These are phyloP conservation scores for Margarornis squamiger DNA, from an alignment of 2,797 vertebrate genomes.

Conservation along the genomic window DNA sequence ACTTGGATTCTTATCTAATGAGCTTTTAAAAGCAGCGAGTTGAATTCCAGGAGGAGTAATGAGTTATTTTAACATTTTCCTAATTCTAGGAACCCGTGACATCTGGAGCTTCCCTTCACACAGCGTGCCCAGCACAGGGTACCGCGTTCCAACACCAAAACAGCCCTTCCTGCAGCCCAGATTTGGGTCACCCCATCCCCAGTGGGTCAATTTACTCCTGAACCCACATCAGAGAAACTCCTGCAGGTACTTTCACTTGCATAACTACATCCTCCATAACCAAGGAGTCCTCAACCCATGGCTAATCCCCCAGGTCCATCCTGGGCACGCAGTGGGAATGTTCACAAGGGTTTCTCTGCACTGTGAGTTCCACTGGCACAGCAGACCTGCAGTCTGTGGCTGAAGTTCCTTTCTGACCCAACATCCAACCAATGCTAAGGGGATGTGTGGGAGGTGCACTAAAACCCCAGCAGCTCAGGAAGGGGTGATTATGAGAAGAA, in stretches of 20 bases:
- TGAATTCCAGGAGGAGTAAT: neutral
- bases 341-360: neutral
- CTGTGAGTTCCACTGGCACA: neutral
- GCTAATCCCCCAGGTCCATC: neutral
- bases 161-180: neutral
- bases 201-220: accelerated
- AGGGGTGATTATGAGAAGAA: neutral
- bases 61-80: neutral
- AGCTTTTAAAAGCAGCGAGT: neutral
- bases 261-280: neutral
- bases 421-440: neutral
- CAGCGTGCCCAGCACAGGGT: neutral
- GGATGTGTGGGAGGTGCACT: neutral
- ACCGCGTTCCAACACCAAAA: accelerated
- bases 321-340: accelerated
- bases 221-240: accelerated
- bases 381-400: neutral
- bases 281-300: neutral
- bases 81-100: neutral
- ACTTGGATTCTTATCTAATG: neutral
- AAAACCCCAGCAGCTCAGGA: neutral
- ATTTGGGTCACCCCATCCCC: neutral
- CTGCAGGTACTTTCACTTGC: accelerated
- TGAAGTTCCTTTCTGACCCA: neutral
- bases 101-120: neutral